Base-by-base conservation (phyloP, 2,113 vertebrate species). In the Butorides virescens region DNA sequence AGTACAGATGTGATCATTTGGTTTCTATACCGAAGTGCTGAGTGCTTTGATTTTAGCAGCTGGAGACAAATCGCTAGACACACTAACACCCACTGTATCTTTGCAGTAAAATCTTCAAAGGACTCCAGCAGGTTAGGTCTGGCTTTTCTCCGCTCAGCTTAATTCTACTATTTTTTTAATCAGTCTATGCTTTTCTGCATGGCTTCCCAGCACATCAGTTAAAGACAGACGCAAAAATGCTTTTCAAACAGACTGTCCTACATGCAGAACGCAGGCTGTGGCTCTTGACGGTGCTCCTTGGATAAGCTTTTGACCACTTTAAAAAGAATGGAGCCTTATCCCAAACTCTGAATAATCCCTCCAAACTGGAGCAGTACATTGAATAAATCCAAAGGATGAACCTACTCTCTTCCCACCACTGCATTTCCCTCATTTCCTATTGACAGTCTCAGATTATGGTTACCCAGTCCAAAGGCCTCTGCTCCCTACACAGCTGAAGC, bases 21-120 rank as follows among this genome's bases (percentile, higher is more conserved):
- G 32, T 83, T 95, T 89, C 83, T 58, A 29, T 53, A 75, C 19
- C 0, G 0, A 89, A 94, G 59, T n/a, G 71, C 52, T 6, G 10
- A 82, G 10, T 56, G 25, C 86, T 97, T 96, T 96, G 92, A 96
- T 95, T 96, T 95, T 55, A 94, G 76, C 88, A 96, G 84, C 88
- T 72, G 93, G 87, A 95, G 72, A 95, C 72, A 94, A 96, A 95
- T 85, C 2, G 0, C 74, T 85, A 49, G 92, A 82, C 53, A 87
- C 75, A 76, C 6, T 87, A 92, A 91, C 59, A 92, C 3, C 15
- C 80, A 53, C 87, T 91, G 55, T 70, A 94, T 75, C 70, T 78
- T 80, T 88, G 82, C 59, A 94, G 56, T 67, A 87, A 86, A 53
- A 94, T 83, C 90, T 96, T 96, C 94, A 97, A 95, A 95, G 81